Conservation (phyloP, 2,888 invertebrate species). For the Caenorhabditis afra region DNA sequence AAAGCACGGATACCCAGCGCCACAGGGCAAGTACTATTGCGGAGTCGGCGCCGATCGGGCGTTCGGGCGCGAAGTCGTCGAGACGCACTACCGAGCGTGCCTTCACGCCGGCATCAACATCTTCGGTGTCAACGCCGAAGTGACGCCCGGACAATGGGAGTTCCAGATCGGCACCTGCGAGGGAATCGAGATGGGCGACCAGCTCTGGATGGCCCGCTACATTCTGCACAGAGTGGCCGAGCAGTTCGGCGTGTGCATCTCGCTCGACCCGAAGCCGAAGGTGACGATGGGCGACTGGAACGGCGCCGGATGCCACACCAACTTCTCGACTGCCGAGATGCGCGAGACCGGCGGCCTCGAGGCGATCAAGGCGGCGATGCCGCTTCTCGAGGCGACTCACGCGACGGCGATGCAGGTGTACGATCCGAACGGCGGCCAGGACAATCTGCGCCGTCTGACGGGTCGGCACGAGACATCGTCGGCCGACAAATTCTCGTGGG, state of each 20-base stretch:
- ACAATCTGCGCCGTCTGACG: slow-evolving; percentile 94
- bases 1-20: slow-evolving; percentile 77
- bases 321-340: slow-evolving; percentile 94
- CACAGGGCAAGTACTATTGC: slow-evolving; percentile 88
- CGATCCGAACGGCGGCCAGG: slow-evolving; percentile 90
- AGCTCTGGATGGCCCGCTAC: slow-evolving; percentile 82
- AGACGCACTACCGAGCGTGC: slow-evolving; percentile 95
- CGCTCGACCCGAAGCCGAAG: slow-evolving; percentile 82
- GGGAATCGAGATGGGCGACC: slow-evolving; percentile 82
- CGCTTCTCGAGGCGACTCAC: slow-evolving; percentile 33
- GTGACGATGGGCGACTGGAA: slow-evolving; percentile 87
- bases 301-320: slow-evolving; percentile 95
- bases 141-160: slow-evolving; percentile 75
- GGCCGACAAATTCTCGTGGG: slow-evolving; percentile 91
- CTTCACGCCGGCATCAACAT: slow-evolving; percentile 94
- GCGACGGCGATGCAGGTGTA: slow-evolving; percentile 62
- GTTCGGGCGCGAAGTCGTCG: slow-evolving; percentile 94
- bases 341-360: slow-evolving; percentile 82
- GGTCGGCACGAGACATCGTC: slow-evolving; percentile 94
- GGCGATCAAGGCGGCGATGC: slow-evolving; percentile 63
- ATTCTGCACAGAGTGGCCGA: slow-evolving; percentile 81
- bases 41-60: slow-evolving; percentile 96
- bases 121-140: slow-evolving; percentile 88
- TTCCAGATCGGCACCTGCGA: slow-evolving; percentile 83
- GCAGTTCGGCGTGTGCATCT: slow-evolving; percentile 82